These are phyloP conservation scores for Drosophila quinaria DNA, from an alignment of 2,888 invertebrate genomes.

Conservation along the genomic window DNA sequence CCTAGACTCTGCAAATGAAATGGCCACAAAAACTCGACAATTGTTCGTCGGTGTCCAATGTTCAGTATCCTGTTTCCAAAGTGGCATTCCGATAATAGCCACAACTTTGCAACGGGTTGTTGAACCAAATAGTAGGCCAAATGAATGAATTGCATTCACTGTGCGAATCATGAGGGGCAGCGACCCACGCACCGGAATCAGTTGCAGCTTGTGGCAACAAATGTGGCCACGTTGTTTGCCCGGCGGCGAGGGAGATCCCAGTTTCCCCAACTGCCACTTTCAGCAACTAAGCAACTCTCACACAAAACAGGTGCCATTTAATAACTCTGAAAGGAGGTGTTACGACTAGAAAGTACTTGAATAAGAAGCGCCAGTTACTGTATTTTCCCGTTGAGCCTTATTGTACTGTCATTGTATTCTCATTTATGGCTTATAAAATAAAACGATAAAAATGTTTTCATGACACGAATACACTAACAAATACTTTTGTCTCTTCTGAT, in stretches of 20 bases:
- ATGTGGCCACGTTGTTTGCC: constrained; percentile 7
- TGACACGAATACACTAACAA: too few relatives aligned
- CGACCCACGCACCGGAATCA: constrained; percentile 63
- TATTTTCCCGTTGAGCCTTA: too few relatives aligned
- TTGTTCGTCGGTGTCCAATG: constrained; percentile 16
- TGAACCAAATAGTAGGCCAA: constrained; percentile 52
- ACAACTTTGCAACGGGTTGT: constrained; percentile 45
- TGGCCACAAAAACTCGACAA: constrained; percentile 30
- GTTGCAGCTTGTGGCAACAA: constrained; percentile 27
- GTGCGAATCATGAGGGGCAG: constrained; percentile 44
- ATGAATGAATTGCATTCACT: constrained; percentile 57
- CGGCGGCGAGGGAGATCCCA: not conserved
- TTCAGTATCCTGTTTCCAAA: constrained; percentile 21
- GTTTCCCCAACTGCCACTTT: not conserved
- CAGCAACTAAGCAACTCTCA: not conserved
- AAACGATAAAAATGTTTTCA: too few relatives aligned
- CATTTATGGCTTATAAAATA: too few relatives aligned
- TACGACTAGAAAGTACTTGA: not conserved
- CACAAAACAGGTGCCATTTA: constrained; percentile 5
- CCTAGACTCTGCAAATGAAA: constrained; percentile 27
- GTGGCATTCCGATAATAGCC: constrained; percentile 25
- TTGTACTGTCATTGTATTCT: too few relatives aligned
- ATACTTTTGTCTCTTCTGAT: too few relatives aligned
- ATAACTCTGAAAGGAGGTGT: not conserved
- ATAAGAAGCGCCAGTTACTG: not conserved